Conservation (phyloP, 2,113 vertebrate species). For the Oryctolagus cuniculus region DNA sequence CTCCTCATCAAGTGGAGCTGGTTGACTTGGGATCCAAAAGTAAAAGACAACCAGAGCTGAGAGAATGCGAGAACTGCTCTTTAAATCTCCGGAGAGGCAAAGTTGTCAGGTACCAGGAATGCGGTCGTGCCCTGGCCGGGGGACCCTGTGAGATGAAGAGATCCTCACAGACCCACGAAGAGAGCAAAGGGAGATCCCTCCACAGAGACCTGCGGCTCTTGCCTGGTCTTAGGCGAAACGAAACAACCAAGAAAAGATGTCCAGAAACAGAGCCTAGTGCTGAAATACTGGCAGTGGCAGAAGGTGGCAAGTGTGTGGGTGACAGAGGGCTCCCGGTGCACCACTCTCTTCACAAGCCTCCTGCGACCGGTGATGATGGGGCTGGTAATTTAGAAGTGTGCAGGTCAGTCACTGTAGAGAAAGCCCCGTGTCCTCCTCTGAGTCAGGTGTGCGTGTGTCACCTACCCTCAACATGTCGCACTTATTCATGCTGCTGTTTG, state of each 20-base stretch:
- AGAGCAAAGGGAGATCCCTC: slow-evolving; percentile 74
- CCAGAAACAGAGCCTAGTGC: slow-evolving; percentile 87
- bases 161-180: slow-evolving; percentile 74
- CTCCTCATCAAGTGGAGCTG: slow-evolving; percentile 86
- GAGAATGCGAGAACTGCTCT: slow-evolving; percentile 72
- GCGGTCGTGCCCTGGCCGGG: slow-evolving; percentile 64
- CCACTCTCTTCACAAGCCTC: slow-evolving; percentile 76
- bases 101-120: slow-evolving; percentile 78
- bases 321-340: slow-evolving; percentile 48
- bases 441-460: background rate
- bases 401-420: slow-evolving; percentile 92
- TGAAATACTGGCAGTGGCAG: slow-evolving; percentile 83
- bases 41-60: slow-evolving; percentile 78
- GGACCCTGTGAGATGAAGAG: slow-evolving; percentile 79
- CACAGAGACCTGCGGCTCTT: slow-evolving; percentile 74
- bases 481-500: background rate
- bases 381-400: slow-evolving; percentile 92
- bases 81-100: slow-evolving; percentile 82
- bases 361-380: slow-evolving; percentile 86
- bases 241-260: slow-evolving; percentile 84
- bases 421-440: background rate
- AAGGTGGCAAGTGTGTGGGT: slow-evolving; percentile 36
- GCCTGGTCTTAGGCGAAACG: slow-evolving; percentile 79
- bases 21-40: slow-evolving; percentile 85
- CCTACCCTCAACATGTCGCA: background rate